Conservation (phyloP, 2,888 invertebrate species). For the Diplolepis rosae region DNA sequence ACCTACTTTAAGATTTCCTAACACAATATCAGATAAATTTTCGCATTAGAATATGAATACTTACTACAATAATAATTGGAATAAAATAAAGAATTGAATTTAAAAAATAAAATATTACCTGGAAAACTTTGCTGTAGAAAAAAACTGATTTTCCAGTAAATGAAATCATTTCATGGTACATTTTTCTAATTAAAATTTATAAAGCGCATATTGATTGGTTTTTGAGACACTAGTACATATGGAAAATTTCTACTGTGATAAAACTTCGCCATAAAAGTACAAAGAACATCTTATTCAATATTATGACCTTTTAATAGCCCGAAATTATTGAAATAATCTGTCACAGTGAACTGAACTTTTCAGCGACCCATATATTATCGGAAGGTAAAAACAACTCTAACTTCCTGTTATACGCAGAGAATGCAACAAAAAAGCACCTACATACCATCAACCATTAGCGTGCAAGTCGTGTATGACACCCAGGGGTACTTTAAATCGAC, state of each 20-base stretch:
- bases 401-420: slow-evolving; percentile 1
- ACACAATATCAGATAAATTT: not conserved
- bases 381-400: slow-evolving; percentile 5
- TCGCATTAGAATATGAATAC: not conserved
- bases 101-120: too few species aligned
- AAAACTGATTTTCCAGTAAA: too few species aligned
- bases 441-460: not conserved
- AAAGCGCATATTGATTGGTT: too few species aligned
- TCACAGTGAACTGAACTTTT: slow-evolving; percentile 14
- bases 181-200: too few species aligned
- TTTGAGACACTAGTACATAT: too few species aligned
- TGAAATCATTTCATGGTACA: too few species aligned
- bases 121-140: too few species aligned
- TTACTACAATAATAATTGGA: too few species aligned
- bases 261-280: not conserved
- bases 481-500: not conserved
- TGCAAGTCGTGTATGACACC: not conserved
- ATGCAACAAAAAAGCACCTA: slow-evolving; percentile 8
- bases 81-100: too few species aligned
- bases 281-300: not conserved
- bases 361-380: slow-evolving; percentile 7
- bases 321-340: slow-evolving; percentile 8
- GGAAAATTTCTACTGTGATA: not conserved
- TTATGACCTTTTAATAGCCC: not conserved
- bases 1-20: not conserved